Conservation (phyloP, 2,888 invertebrate genomes). For the Apomyelois bistriatella region DNA sequence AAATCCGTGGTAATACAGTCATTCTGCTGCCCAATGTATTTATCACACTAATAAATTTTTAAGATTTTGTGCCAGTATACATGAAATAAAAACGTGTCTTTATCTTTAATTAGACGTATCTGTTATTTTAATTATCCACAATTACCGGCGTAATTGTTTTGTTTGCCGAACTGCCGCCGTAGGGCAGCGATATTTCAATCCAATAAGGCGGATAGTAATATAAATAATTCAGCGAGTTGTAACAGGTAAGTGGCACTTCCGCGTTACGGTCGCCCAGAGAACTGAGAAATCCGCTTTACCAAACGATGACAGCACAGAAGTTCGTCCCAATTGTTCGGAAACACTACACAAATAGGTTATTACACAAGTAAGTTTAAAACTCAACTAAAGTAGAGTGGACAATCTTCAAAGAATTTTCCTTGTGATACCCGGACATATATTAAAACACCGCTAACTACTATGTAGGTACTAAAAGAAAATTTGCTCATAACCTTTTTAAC, state of each 20-base stretch:
- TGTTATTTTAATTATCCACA: slow-evolving; percentile 27
- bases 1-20: not conserved
- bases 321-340: not conserved
- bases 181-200: slow-evolving; percentile 63
- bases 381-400: too few species aligned
- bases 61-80: slow-evolving; percentile 25
- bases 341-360: too few species aligned
- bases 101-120: slow-evolving; percentile 16
- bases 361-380: too few species aligned
- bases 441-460: too few species aligned
- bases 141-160: slow-evolving; percentile 40
- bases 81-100: slow-evolving; percentile 10
- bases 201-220: slow-evolving; percentile 71
- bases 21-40: not conserved
- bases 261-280: slow-evolving; percentile 64
- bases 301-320: not conserved
- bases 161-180: slow-evolving; percentile 41
- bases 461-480: too few species aligned
- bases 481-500: too few species aligned
- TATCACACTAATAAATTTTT: slow-evolving; percentile 21
- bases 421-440: too few species aligned
- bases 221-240: slow-evolving; percentile 76
- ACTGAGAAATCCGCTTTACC: slow-evolving; percentile 36
- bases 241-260: slow-evolving; percentile 74
- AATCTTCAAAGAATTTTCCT: too few species aligned